These are phyloP conservation scores for Athene cunicularia DNA, from an alignment of 2,113 vertebrate genomes.

Conservation along the genomic window DNA sequence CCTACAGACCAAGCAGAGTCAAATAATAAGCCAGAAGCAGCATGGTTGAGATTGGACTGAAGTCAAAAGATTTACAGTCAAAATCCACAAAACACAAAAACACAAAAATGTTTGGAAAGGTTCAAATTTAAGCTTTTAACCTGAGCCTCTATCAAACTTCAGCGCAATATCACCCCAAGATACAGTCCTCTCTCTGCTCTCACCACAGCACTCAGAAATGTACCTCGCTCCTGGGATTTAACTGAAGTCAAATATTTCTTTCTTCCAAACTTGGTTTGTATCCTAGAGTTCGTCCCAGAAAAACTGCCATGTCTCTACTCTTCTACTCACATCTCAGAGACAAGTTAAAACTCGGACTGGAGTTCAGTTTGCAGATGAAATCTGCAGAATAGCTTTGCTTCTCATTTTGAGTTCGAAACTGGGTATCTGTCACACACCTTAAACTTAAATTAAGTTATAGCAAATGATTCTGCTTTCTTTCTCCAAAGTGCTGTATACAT, in stretches of 20 bases:
- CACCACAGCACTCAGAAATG: background rate
- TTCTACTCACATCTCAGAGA: background rate
- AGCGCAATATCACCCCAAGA: background rate
- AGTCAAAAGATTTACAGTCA: background rate
- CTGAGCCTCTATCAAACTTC: background rate
- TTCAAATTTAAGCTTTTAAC: conserved; percentile 24
- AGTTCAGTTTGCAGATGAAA: background rate
- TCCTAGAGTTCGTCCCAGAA: background rate
- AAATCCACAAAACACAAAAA: background rate
- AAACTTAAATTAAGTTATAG: background rate
- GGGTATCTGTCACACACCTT: background rate
- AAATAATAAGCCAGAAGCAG: conserved; percentile 14
- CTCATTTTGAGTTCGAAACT: background rate
- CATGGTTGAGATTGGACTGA: background rate
- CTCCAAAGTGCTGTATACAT: background rate
- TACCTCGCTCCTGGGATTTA: background rate
- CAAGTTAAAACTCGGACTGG: background rate
- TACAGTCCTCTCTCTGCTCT: background rate
- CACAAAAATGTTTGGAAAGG: background rate
- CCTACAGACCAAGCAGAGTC: background rate
- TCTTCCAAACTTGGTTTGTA: background rate
- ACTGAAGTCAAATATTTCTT: background rate
- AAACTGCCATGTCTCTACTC: background rate
- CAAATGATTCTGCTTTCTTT: background rate
- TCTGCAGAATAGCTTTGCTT: conserved; percentile 12